Conservation (phyloP, 2,888 invertebrate species). For the Escarpia spicata region DNA sequence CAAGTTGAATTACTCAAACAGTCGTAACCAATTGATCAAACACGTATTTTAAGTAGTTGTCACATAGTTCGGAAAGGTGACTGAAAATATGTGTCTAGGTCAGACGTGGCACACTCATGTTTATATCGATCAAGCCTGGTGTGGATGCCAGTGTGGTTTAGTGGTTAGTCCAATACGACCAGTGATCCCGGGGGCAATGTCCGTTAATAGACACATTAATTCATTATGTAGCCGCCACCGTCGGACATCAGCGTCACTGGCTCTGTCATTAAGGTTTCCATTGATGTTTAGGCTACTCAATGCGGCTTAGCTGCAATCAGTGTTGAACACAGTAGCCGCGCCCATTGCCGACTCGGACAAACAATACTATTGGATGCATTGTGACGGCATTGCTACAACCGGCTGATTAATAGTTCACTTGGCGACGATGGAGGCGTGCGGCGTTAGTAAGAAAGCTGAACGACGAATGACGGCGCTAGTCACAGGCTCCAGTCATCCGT, state of each 20-base stretch:
- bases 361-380: background rate
- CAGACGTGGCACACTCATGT: background rate
- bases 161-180: background rate
- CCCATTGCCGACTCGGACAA: background rate
- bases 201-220: background rate
- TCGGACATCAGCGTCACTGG: too few relatives aligned
- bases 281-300: background rate
- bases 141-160: background rate
- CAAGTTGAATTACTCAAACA: background rate
- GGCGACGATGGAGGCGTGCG: background rate
- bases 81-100: background rate
- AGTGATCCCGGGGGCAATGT: background rate
- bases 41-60: background rate
- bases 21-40: background rate
- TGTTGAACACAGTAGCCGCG: background rate
- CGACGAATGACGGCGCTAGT: background rate
- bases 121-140: background rate
- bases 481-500: background rate
- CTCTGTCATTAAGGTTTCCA: background rate
- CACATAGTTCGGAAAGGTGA: background rate
- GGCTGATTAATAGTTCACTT: background rate
- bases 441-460: background rate
- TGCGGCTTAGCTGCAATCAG: background rate
- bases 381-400: background rate
- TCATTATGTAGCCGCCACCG: background rate